phyloP scores from a whole-genome alignment of 2,113 vertebrate species.

The Leucopsar rothschildi region DNA sequence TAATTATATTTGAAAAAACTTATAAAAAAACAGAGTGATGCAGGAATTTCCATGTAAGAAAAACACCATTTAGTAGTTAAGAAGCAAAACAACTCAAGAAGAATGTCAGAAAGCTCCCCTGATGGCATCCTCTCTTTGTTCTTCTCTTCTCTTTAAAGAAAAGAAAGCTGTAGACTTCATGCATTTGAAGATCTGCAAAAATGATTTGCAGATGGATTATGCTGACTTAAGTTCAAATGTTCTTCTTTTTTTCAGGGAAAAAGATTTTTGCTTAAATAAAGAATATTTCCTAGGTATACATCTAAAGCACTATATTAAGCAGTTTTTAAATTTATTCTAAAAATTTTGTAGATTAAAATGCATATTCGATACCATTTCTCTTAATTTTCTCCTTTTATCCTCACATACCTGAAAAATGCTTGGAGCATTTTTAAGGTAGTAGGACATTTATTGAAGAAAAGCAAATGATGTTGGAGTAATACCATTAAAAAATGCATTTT shows the following conservation, averaged over 20 bases:
- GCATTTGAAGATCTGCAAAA: background rate
- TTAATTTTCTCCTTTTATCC: conserved; percentile 61
- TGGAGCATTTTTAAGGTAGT: conserved; percentile 69
- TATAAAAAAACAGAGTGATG: background rate
- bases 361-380: conserved; percentile 59
- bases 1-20: background rate
- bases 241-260: background rate
- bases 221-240: background rate
- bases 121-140: background rate
- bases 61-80: background rate
- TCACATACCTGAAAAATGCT: conserved; percentile 63
- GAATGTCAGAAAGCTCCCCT: background rate
- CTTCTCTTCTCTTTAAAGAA: background rate
- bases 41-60: background rate
- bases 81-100: background rate
- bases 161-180: background rate
- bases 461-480: background rate
- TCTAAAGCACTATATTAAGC: background rate
- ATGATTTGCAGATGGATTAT: background rate
- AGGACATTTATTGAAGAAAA: conserved; percentile 51
- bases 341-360: conserved; percentile 67
- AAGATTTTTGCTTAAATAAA: background rate
- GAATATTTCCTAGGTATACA: background rate
- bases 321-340: conserved; percentile 39
- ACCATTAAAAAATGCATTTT: background rate